Evolutionary conservation across 1,140 invertebrate genomes (phyloP), one percentile per base, ranked within the genome.

Genomic region (Glossosoma conforme): DNA sequence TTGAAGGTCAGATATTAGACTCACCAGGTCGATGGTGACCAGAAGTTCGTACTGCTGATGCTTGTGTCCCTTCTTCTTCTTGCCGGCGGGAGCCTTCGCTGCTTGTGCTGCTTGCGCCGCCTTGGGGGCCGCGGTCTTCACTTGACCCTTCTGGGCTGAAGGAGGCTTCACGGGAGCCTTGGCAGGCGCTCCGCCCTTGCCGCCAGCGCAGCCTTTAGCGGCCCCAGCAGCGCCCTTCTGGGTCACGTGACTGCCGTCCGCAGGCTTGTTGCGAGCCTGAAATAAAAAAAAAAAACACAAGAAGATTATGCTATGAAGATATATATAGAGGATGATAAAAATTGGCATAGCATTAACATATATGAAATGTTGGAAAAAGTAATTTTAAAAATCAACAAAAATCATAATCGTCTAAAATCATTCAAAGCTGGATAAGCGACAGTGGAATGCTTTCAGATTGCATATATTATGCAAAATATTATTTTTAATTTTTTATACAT

Each of bases 11-110:
- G n/a, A n/a, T 33, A 22, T 13, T 21, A 22, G n/a, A 70, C 84
- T 85, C 61, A 90, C 87, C 77, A 91, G 66, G 67, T 89, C 84
- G 55, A 91, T 89, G 46, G 83, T 89, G 49, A 90, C 87, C 52
- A 85, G 82, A 21, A 89, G 78, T 62, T 91, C 87, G 58, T 89
- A 85, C 61, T 87, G 85, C 61, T 89, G 86, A 58, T 87, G 80
- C 59, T 85, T 81, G 58, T 87, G 84, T 18, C 86, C 86, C 66
- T 89, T 89, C 66, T 86, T 86, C 61, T 78, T 77, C 68, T 87
- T 87, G 22, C 67, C 69, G 38, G 69, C 68, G 24, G 77, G 77
- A 43, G 75, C 84, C 64, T 87, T 85, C n/a, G 78, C 81, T 0
- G 75, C 74, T 2, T 75, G 77, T 22, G 74, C 70, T 72, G 10